A percentile compares a stretch with the other conserved stretches of the same genome.
Evolutionary conservation across 2,113 vertebrate species (phyloP).

Genomic region (Arenaria interpres): DNA sequence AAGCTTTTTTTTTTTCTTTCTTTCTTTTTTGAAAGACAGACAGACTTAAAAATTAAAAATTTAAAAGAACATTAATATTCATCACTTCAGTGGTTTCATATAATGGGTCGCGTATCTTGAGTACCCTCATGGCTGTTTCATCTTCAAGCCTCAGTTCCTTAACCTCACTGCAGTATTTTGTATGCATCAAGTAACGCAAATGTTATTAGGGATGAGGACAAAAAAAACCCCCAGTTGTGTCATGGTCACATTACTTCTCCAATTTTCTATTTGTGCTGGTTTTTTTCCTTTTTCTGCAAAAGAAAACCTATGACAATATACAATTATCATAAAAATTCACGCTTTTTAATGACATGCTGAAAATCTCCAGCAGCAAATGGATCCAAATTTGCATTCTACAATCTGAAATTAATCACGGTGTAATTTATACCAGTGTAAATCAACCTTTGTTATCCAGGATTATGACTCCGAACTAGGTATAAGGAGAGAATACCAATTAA

Average conservation of each 20-base stretch:
- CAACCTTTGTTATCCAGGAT: neutral
- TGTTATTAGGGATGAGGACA: neutral
- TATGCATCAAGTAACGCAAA: neutral
- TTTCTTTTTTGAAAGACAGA: neutral
- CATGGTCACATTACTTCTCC: neutral
- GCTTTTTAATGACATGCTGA: neutral
- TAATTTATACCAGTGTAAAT: neutral
- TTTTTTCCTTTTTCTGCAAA: neutral
- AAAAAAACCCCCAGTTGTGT: neutral
- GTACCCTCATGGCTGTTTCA: conserved; percentile 13
- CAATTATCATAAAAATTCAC: neutral
- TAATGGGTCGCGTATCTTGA: neutral
- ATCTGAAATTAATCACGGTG: neutral
- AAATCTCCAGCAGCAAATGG: neutral
- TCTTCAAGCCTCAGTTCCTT: conserved; percentile 15
- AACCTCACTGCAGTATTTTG: neutral
- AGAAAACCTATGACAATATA: neutral
- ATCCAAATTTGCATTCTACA: neutral
- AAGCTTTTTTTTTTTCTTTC: neutral
- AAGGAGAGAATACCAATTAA: neutral
- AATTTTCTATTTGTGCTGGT: neutral
- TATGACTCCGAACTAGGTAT: neutral
- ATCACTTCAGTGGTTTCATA: conserved; percentile 33
- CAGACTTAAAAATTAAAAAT: conserved; percentile 61
- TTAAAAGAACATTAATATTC: conserved; percentile 53